Conservation (phyloP, 2,113 vertebrate genomes). For the Condylura cristata region DNA sequence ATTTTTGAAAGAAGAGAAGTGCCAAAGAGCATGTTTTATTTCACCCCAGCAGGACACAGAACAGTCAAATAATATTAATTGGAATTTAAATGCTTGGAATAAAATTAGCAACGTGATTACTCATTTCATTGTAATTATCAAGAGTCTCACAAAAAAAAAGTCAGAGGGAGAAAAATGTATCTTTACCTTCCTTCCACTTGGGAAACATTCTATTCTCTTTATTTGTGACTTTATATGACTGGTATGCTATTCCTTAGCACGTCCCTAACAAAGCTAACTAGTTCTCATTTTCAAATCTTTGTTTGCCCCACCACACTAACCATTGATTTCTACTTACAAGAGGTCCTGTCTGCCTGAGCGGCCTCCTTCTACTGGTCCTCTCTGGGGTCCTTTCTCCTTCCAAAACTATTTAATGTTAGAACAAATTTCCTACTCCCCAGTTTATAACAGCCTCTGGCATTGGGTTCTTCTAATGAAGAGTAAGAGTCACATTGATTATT, state of each 20-base stretch:
- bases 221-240: not conserved
- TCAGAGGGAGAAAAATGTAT: accelerated
- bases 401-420: not conserved
- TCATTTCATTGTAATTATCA: constrained; percentile 68
- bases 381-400: not conserved
- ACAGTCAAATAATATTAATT: constrained; percentile 83
- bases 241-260: not conserved
- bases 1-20: constrained; percentile 58
- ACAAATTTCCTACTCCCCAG: not conserved
- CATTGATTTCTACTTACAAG: not conserved
- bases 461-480: not conserved
- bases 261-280: not conserved
- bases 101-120: constrained; percentile 78
- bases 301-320: not conserved
- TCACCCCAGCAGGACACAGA: constrained; percentile 81
- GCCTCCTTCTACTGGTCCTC: not conserved
- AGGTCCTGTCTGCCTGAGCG: not conserved
- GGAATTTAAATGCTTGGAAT: constrained; percentile 77
- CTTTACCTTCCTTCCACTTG: not conserved
- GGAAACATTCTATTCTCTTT: not conserved
- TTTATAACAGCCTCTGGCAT: not conserved
- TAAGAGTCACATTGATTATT: not conserved
- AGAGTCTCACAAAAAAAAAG: constrained; percentile 47
- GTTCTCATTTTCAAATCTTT: not conserved
- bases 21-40: constrained; percentile 56